These are phyloP conservation scores for Gavialis gangeticus DNA, from an alignment of 2,113 vertebrate species.

Conservation along the genomic window DNA sequence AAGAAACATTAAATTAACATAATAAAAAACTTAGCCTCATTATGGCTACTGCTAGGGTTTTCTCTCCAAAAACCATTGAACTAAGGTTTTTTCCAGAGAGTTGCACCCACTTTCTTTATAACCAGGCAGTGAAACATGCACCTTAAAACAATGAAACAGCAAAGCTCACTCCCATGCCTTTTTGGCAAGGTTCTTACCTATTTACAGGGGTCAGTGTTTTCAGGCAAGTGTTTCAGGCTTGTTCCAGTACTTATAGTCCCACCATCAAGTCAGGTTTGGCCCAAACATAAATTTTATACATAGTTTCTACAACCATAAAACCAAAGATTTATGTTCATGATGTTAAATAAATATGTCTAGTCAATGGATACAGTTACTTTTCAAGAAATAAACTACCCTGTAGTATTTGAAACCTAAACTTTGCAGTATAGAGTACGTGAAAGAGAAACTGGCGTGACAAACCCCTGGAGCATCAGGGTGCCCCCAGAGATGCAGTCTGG, in stretches of 20 bases:
- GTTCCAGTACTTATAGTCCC: slow-evolving; percentile 25
- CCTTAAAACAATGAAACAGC: slow-evolving; percentile 62
- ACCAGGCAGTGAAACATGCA: slow-evolving; percentile 56
- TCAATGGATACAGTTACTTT: slow-evolving; percentile 39
- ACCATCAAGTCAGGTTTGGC: background rate
- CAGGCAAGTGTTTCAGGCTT: slow-evolving; percentile 51
- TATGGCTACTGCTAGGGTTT: slow-evolving; percentile 44
- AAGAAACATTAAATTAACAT: slow-evolving; percentile 63
- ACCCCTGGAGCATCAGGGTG: too few species aligned
- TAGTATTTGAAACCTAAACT: slow-evolving; percentile 22
- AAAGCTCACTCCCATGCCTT: slow-evolving; percentile 58
- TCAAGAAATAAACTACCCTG: slow-evolving; percentile 33
- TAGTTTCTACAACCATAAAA: slow-evolving; percentile 21
- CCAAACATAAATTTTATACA: background rate
- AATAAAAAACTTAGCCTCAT: slow-evolving; percentile 49
- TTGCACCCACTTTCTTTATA: slow-evolving; percentile 36
- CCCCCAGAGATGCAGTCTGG: too few species aligned
- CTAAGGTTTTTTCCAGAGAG: slow-evolving; percentile 33
- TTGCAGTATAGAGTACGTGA: slow-evolving; percentile 1
- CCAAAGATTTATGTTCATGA: background rate
- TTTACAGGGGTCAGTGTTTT: slow-evolving; percentile 24
- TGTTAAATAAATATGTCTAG: background rate
- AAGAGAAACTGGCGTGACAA: background rate
- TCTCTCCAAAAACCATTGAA: background rate
- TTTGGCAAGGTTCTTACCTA: slow-evolving; percentile 54